Conservation (phyloP, 1,140 invertebrate genomes). For the Temnothorax longispinosus region DNA sequence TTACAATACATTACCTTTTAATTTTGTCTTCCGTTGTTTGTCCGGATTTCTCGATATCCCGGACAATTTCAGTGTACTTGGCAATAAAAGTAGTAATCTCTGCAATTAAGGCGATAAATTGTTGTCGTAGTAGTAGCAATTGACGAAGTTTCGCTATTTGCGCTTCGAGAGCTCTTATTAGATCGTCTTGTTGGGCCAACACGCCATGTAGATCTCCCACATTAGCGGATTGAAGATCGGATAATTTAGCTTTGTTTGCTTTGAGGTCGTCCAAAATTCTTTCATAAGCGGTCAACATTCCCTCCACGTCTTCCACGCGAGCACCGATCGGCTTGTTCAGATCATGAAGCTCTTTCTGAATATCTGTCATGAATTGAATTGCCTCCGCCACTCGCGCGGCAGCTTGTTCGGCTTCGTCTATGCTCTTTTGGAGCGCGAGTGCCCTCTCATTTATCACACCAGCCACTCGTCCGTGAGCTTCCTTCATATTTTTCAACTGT, state of each 20-base stretch:
- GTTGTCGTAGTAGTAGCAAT: conserved; percentile 92
- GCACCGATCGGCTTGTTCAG: conserved; percentile 94
- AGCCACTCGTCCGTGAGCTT: conserved; percentile 91
- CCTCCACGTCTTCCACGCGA: conserved; percentile 93
- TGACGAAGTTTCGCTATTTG: conserved; percentile 93
- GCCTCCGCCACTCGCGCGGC: conserved; percentile 92
- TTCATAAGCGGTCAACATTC: conserved; percentile 92
- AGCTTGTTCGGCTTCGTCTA: conserved; percentile 92
- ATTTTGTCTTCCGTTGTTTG: conserved; percentile 95
- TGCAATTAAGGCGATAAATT: conserved; percentile 93
- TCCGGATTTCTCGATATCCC: conserved; percentile 92
- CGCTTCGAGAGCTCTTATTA: conserved; percentile 93
- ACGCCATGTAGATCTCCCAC: conserved; percentile 92
- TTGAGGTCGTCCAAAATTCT: conserved; percentile 92
- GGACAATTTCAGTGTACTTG: conserved; percentile 94
- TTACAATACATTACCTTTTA: conserved; percentile 82
- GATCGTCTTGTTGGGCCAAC: conserved; percentile 92
- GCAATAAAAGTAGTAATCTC: conserved; percentile 95
- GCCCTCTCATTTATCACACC: conserved; percentile 92
- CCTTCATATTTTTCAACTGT: conserved; percentile 91
- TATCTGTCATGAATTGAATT: conserved; percentile 91
- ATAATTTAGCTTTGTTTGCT: conserved; percentile 92
- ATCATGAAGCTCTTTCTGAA: conserved; percentile 93
- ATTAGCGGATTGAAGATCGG: conserved; percentile 91
- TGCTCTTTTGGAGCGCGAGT: conserved; percentile 89